Base-by-base conservation (phyloP, 2,888 invertebrate genomes). In the Choristoneura rosaceana region DNA sequence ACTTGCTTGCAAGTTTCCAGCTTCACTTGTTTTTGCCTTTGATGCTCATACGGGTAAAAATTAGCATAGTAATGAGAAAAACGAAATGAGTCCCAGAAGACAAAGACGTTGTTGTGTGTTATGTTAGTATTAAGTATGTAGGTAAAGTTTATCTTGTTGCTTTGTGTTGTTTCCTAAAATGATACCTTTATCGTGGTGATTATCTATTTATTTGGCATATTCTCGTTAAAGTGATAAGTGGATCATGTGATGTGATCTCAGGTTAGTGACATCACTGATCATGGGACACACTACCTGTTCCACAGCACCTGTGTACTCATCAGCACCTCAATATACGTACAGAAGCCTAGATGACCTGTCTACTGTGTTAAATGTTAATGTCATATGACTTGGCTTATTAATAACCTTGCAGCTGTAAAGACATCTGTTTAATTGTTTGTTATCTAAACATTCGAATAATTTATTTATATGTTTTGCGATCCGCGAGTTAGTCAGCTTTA, bases 151-250 rank as follows among this genome's bases (percentile, higher is more conserved):
- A 65, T 55, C 65, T 52, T 17, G 17, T 58, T 45, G 38, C 15
- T 67, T 67, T 67, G 17, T 60, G 33, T 25, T 15, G 12, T 50
- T 64, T 38, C 9, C 34, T 10, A 33, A 15, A 43, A 50, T 50
- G 47, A 50, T 14, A n/a, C 59, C 4, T 38, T 17, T 67, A 41
- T 43, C 33, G 41, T 5, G 43, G 45, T 80, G 85, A 85, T 90
- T 88, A 91, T 90, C 85, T 90, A 61, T 61, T 73, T 78, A 76
- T 81, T 84, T 86, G 88, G 88, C 90, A 91, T 87, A 88, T 88
- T 87, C 83, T 84, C 77, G 70, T 76, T 81, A 82, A 81, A 83
- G 84, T 87, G 90, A 90, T 90, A 89, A 91, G 84, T 78, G 74
- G 78, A 88, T 91, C 90, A 91, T 90, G 90, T 89, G 89, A 77